Evolutionary conservation across 2,113 vertebrate species (phyloP).

Genomic region (Gymnocephalus cernua): DNA sequence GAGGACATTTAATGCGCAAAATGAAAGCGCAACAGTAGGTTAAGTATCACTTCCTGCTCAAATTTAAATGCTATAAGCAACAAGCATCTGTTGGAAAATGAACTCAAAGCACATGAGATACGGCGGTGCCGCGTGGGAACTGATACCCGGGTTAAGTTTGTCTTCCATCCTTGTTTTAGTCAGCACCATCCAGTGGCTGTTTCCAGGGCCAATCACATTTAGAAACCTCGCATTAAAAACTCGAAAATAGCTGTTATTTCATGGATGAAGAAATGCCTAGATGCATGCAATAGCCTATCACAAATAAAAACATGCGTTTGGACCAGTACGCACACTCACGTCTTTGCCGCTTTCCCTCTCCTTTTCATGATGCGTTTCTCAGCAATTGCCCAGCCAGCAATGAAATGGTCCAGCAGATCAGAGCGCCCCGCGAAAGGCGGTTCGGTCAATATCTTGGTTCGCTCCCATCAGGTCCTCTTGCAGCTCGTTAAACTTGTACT

Average conservation of each 20-base stretch:
- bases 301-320: conserved; percentile 2
- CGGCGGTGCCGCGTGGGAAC: conserved; percentile 17
- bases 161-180: conserved; percentile 31
- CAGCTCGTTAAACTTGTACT: conserved; percentile 54
- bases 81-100: conserved; percentile 30
- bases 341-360: conserved; percentile 57
- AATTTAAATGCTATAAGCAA: conserved; percentile 10
- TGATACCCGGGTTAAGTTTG: conserved; percentile 54
- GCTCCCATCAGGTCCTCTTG: conserved; percentile 37
- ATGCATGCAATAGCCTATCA: not conserved
- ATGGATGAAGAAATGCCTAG: not conserved
- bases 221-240: not conserved
- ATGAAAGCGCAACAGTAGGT: not conserved
- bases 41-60: not conserved
- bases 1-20: not conserved
- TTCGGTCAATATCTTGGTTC: not conserved
- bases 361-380: conserved; percentile 53
- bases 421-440: not conserved
- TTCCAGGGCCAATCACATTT: not conserved
- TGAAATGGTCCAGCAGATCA: conserved; percentile 4
- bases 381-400: not conserved
- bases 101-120: conserved; percentile 27
- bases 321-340: conserved; percentile 63
- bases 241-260: not conserved
- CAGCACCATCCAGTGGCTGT: not conserved